Conservation (phyloP, 2,888 invertebrate species). For the Andrena praecox region DNA sequence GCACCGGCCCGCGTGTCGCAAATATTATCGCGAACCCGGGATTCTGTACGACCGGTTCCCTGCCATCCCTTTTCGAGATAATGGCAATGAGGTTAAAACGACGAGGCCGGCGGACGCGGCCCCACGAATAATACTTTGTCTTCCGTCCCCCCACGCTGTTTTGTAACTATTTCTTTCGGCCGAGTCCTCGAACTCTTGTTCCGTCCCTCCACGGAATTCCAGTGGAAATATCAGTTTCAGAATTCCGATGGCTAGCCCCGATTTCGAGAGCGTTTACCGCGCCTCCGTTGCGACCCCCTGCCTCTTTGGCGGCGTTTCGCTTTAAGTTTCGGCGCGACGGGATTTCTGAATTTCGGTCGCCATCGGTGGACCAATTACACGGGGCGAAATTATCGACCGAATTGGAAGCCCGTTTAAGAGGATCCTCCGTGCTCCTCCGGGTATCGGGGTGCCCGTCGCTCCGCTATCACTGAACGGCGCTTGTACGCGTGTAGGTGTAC, state of each 20-base stretch:
- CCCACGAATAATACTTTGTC: conserved; percentile 50
- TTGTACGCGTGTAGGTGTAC: background rate
- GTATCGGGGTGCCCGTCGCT: conserved; percentile 31
- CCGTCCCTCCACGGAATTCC: conserved; percentile 29
- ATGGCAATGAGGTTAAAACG: conserved; percentile 55
- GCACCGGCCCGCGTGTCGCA: conserved; percentile 49
- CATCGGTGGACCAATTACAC: conserved; percentile 40
- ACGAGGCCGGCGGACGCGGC: conserved; percentile 12
- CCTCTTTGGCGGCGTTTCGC: background rate
- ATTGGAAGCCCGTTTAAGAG: conserved; percentile 28
- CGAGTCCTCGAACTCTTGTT: conserved; percentile 42
- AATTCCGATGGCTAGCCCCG: conserved; percentile 1
- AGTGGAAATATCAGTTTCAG: conserved; percentile 1
- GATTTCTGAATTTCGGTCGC: conserved; percentile 5
- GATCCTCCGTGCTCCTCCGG: background rate
- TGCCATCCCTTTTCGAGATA: conserved; percentile 55
- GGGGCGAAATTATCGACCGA: conserved; percentile 38
- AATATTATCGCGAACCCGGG: conserved; percentile 68
- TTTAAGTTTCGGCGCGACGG: background rate
- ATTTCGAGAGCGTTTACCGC: background rate
- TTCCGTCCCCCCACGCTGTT: conserved; percentile 46
- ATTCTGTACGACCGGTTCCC: conserved; percentile 66
- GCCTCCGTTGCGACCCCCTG: too few relatives aligned
- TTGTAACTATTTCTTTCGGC: conserved; percentile 60
- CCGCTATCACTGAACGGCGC: conserved; percentile 20